Base-by-base conservation (phyloP, 2,113 vertebrate species). In the Sinosuthora webbiana region DNA sequence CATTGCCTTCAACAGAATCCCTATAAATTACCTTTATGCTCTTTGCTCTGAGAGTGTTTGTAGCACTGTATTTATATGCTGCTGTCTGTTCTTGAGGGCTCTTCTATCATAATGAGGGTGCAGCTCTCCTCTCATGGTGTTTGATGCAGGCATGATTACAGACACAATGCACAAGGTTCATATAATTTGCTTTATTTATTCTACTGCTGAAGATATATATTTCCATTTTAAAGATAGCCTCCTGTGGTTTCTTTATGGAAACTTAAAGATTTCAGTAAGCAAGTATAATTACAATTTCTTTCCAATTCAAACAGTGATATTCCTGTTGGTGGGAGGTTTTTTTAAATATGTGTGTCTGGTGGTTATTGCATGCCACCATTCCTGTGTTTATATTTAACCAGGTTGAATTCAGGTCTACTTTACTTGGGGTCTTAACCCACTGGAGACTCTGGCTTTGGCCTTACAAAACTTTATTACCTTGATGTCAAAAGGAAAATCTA, bases 301-400 rank as follows among this genome's bases (percentile, higher is more conserved):
- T 45, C 11, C 1, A 3, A 7, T 68, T 81, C n/a, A 78, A 67
- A 44, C 4, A 20, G 41, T 78, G 33, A 9, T 80, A 71, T 92
- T 53, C 11, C 37, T 76, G 10, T 33, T 0, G 0, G 15, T 39
- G 25, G 20, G 15, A 55, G 19, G 7, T 7, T 71, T 87, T 30
- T 15, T 59, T 44, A 30, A 42, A 25, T 10, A 1, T 0, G 0
- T 31, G 5, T 35, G 6, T 52, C 7, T 57, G n/a, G 23, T 86
- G 55, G 23, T 56, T 62, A 55, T 37, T 63, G 13, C 4, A 13
- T 31, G 8, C 18, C 24, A 65, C 3, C 1, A 1, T 50, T 59
- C 11, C 3, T 0, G 2, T 45, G 8, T 33, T 80, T 70, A 13
- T 87, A 25, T 79, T 87, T 53, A 74, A 69, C 2, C 15, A 12